phyloP scores from a whole-genome alignment of 2,888 invertebrate species.

The Drosophila conformis region DNA sequence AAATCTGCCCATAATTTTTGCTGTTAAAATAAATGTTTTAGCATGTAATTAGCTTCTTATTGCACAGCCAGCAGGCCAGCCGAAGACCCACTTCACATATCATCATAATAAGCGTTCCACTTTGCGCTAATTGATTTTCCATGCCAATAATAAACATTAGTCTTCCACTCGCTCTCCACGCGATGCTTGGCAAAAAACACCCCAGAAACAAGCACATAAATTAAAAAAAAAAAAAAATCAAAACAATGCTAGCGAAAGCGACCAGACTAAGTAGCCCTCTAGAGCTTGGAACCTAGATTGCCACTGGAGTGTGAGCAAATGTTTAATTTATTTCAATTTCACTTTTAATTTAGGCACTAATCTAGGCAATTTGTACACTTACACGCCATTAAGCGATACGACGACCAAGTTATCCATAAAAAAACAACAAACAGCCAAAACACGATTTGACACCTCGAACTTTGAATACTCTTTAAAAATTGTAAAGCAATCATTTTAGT shows the following conservation, averaged over 20 bases:
- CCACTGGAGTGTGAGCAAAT: conserved; percentile 57
- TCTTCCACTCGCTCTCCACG: conserved; percentile 10
- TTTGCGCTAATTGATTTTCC: conserved; percentile 69
- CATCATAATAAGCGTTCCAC: conserved; percentile 41
- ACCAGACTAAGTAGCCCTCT: conserved; percentile 23
- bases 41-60: conserved; percentile 59
- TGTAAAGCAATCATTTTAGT: background rate
- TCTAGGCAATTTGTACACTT: conserved; percentile 81
- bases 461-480: conserved; percentile 34
- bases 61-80: background rate
- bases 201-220: conserved; percentile 57
- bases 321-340: conserved; percentile 81
- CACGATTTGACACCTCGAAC: conserved; percentile 23
- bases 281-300: conserved; percentile 19
- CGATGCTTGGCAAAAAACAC: conserved; percentile 1
- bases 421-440: conserved; percentile 22
- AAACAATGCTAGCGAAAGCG: conserved; percentile 37
- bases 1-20: conserved; percentile 31
- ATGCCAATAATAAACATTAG: conserved; percentile 69
- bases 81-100: background rate
- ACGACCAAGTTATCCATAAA: conserved; percentile 26
- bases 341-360: conserved; percentile 80
- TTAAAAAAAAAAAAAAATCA: conserved; percentile 41
- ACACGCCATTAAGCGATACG: conserved; percentile 74
- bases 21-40: conserved; percentile 33